These are phyloP conservation scores for Ondatra zibethicus DNA, from an alignment of 2,113 vertebrate genomes.

Conservation along the genomic window DNA sequence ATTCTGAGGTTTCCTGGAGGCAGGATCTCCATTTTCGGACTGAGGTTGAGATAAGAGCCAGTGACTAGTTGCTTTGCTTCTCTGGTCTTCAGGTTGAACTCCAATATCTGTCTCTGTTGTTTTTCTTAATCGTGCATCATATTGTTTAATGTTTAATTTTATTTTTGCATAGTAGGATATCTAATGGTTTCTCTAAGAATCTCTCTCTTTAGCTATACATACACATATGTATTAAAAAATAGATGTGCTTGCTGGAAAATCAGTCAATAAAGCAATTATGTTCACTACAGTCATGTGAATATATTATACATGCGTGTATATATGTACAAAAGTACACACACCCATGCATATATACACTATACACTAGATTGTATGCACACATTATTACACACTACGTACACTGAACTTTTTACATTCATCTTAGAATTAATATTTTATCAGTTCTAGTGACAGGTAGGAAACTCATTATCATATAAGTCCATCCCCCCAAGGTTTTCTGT, in stretches of 20 bases:
- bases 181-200: background rate
- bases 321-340: background rate
- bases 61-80: no score
- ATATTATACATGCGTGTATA: background rate
- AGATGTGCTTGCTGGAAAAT: background rate
- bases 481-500: background rate
- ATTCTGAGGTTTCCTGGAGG: no score
- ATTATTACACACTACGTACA: background rate
- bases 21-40: no score
- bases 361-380: background rate
- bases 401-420: background rate
- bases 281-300: background rate
- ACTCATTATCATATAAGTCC: background rate
- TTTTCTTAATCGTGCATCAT: no score
- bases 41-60: no score
- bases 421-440: background rate
- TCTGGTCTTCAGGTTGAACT: no score
- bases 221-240: background rate
- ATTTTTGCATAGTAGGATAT: background rate
- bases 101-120: no score
- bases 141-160: background rate
- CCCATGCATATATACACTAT: background rate
- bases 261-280: background rate
- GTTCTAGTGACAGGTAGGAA: background rate
- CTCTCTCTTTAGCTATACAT: background rate